These are phyloP conservation scores for Nasonia vitripennis DNA, from an alignment of 1,140 invertebrate genomes.

Conservation along the genomic window DNA sequence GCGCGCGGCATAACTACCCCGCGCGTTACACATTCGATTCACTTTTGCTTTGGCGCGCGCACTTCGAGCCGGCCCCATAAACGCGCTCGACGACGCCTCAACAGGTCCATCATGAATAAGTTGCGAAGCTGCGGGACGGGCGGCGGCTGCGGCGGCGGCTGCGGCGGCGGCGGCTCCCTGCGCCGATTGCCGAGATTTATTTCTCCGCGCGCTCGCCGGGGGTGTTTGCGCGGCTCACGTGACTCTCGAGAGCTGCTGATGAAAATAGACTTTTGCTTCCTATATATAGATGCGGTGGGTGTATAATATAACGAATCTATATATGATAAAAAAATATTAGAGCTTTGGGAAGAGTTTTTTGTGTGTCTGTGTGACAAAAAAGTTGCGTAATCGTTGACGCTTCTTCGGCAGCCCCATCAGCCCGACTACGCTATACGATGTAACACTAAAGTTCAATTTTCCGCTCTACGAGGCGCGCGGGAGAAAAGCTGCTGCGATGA, in stretches of 20 bases:
- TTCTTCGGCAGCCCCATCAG: constrained; percentile 10
- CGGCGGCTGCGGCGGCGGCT: no score
- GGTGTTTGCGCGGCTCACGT: no score
- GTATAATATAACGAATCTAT: not conserved
- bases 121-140: constrained; percentile 58
- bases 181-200: constrained; percentile 1
- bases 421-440: not conserved
- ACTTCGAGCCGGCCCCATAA: constrained; percentile 61
- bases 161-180: not conserved
- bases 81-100: constrained; percentile 73
- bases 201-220: not conserved
- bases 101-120: constrained; percentile 76
- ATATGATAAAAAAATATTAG: no score
- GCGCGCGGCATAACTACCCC: constrained; percentile 60
- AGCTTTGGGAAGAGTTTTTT: no score
- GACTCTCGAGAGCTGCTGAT: not conserved
- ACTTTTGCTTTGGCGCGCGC: constrained; percentile 17
- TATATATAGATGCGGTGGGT: not conserved
- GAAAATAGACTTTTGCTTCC: not conserved
- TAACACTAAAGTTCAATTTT: constrained; percentile 53
- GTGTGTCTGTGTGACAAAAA: no score
- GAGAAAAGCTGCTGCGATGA: constrained; percentile 59
- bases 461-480: constrained; percentile 39
- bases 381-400: not conserved
- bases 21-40: not conserved